Base-by-base conservation (phyloP, 2,113 vertebrate species). In the Hystrix brachyura region DNA sequence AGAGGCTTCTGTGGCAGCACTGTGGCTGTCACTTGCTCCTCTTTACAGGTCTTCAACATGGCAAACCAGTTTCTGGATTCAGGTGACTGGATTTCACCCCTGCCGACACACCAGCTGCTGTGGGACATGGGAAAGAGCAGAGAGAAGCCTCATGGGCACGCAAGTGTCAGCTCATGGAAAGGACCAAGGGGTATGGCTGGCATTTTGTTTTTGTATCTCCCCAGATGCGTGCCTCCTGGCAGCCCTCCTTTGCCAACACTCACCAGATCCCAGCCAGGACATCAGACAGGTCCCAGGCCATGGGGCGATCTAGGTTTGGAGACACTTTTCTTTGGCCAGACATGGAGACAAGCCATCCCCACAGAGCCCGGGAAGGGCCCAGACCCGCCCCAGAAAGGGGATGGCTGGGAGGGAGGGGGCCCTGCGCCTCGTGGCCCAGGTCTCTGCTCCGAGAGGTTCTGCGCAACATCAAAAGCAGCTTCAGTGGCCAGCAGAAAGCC, bases 171-270 rank as follows among this genome's bases (percentile, higher is more conserved):
- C 76, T 94, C 55, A 32, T 27, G n/a, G n/a, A 71, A 95, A 67
- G 48, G 17, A n/a, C 14, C 5, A 55, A 74, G n/a, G 57, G 43
- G 62, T 64, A 69, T 67, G 46, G 59, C 0, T 81, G 86, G 76
- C 32, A n/a, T 87, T 87, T 85, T 86, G 83, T 55, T 74, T 80
- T 34, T 89, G 21, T 23, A 48, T 64, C 65, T 82, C 46, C 67
- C 87, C 17, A 72, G 59, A 51, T 48, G 57, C 38, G 13, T 21
- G 23, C 48, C 11, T 72, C 11, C 57, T 55, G 23, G 9, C 3
- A 13, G 19, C 17, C 34, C 1, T n/a, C 43, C 65, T 96, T 84
- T 57, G 67, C n/a, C 87, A 88, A 95, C 38, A 71, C 59, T 80
- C 21, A 13, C 48, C 19, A n/a, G 78, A 27, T 46, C 19, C 59